phyloP scores from a whole-genome alignment of 2,888 invertebrate species.

The Poecilobothrus nobilitatus region DNA sequence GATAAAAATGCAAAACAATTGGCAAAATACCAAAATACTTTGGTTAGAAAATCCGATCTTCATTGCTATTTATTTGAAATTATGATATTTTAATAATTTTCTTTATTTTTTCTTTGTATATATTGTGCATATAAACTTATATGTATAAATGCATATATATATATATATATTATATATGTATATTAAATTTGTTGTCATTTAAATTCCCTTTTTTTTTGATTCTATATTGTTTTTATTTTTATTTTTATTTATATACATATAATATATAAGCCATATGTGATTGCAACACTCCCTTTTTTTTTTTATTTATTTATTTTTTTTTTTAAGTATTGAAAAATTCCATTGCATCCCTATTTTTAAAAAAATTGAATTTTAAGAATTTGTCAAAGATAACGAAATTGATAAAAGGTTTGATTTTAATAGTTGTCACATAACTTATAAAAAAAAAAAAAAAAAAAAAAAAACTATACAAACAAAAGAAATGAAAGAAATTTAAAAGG shows the following conservation, averaged over 20 bases:
- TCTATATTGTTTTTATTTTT: too few relatives aligned
- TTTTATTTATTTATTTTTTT: background rate
- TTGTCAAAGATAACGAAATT: background rate
- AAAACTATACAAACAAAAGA: too few relatives aligned
- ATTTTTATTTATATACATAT: too few relatives aligned
- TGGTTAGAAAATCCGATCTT: background rate
- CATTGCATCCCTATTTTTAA: background rate
- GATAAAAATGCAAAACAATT: background rate
- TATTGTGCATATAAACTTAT: too few relatives aligned
- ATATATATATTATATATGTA: too few relatives aligned
- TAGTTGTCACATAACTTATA: constrained; percentile 1
- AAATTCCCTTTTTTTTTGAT: too few relatives aligned
- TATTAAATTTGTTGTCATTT: too few relatives aligned
- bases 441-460: too few relatives aligned
- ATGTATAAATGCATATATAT: too few relatives aligned
- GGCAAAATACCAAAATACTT: background rate
- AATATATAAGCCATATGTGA: too few relatives aligned
- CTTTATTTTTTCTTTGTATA: too few relatives aligned
- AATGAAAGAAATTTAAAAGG: too few relatives aligned
- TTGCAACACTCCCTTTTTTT: background rate
- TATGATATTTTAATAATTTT: background rate
- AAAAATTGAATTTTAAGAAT: background rate
- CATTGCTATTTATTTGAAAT: background rate
- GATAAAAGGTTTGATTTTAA: background rate
- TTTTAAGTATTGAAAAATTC: background rate